A percentile compares a stretch with the other conserved stretches of the same genome.
These are phyloP conservation scores for Syngnathus floridae DNA, from an alignment of 2,113 vertebrate genomes.

Conservation along the genomic window DNA sequence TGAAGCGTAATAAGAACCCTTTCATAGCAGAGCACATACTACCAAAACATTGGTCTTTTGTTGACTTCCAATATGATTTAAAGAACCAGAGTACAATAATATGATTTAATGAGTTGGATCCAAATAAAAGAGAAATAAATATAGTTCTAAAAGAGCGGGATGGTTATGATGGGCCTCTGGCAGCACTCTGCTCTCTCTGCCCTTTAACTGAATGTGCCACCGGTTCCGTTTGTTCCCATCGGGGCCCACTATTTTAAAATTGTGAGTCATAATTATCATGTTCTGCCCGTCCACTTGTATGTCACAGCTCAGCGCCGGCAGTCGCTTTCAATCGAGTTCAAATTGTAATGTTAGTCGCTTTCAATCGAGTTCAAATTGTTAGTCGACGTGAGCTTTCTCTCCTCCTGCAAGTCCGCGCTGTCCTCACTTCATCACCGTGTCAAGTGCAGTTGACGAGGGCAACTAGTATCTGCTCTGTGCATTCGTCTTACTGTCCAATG, in stretches of 20 bases:
- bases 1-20: not conserved
- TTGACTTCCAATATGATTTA: slow-evolving; percentile 6
- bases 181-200: not conserved
- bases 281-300: not conserved
- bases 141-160: not conserved
- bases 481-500: slow-evolving; percentile 51
- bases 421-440: slow-evolving; percentile 31
- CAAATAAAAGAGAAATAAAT: slow-evolving; percentile 8
- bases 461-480: slow-evolving; percentile 33
- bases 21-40: not conserved
- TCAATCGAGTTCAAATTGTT: no score
- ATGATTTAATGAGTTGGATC: not conserved
- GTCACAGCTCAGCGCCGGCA: slow-evolving; percentile 11
- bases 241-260: slow-evolving; percentile 1
- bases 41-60: not conserved
- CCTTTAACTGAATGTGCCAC: not conserved
- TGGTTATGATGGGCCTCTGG: not conserved
- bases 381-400: not conserved
- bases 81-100: not conserved
- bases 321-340: slow-evolving; percentile 2
- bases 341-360: slow-evolving; percentile 1
- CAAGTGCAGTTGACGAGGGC: slow-evolving; percentile 39
- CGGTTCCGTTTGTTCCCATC: slow-evolving; percentile 3
- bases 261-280: slow-evolving; percentile 9
- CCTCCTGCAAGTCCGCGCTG: not conserved